phyloP scores from a whole-genome alignment of 2,113 vertebrate genomes.

The Eupsittula cactorum region DNA sequence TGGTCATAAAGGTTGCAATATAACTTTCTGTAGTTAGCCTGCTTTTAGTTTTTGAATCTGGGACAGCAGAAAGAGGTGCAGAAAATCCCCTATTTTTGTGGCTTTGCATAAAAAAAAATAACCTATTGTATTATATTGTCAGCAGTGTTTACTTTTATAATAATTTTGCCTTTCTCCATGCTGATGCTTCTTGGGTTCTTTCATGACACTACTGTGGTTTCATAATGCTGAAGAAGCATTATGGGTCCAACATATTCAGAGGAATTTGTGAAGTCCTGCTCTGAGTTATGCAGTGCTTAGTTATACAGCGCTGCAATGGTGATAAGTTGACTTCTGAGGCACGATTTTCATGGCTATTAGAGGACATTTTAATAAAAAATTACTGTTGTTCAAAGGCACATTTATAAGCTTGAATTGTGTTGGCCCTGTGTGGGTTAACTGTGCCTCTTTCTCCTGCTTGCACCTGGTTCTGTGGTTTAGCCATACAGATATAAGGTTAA shows the following conservation, averaged over 20 bases:
- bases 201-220: background rate
- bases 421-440: background rate
- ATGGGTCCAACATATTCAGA: background rate
- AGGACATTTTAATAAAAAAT: background rate
- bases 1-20: background rate
- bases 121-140: background rate
- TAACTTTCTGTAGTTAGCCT: background rate
- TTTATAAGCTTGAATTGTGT: background rate
- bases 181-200: rapidly evolving
- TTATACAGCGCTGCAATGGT: background rate
- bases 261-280: background rate
- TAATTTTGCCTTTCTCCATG: no score
- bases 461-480: background rate
- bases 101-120: background rate
- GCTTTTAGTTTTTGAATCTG: background rate
- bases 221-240: background rate
- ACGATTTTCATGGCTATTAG: background rate
- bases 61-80: background rate
- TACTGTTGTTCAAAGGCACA: rapidly evolving
- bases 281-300: no score
- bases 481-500: background rate
- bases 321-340: background rate
- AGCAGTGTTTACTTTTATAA: background rate
- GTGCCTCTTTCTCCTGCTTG: background rate
- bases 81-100: background rate